These are phyloP conservation scores for Aphelenchoides bicaudatus DNA, from an alignment of 2,888 invertebrate species.

Conservation along the genomic window DNA sequence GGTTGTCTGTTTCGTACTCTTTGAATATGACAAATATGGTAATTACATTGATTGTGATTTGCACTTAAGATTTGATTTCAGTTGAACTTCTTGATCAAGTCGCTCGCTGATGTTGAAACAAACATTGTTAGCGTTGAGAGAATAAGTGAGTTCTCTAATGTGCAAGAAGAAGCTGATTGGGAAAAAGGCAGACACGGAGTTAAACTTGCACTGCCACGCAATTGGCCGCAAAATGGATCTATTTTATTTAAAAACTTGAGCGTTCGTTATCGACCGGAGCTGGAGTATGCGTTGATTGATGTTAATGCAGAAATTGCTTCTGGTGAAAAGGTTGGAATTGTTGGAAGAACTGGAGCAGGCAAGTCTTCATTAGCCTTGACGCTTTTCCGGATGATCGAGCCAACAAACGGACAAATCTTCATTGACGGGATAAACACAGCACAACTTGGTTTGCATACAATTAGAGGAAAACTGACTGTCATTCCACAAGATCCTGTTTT, in stretches of 20 bases:
- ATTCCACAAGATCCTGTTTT: slow-evolving; percentile 68
- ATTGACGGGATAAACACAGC: slow-evolving; percentile 65
- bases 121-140: slow-evolving; percentile 94
- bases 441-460: slow-evolving; percentile 76
- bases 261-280: slow-evolving; percentile 50
- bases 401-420: slow-evolving; percentile 39
- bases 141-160: slow-evolving; percentile 84
- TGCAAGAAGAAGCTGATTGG: slow-evolving; percentile 61
- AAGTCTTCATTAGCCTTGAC: slow-evolving; percentile 45
- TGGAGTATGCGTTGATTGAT: slow-evolving; percentile 78
- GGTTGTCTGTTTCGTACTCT: slow-evolving; percentile 65
- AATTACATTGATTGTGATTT: slow-evolving; percentile 30
- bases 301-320: slow-evolving; percentile 68
- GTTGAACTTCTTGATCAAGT: slow-evolving; percentile 88
- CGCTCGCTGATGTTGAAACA: slow-evolving; percentile 92
- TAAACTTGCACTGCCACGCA: slow-evolving; percentile 30
- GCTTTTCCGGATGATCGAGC: slow-evolving; percentile 51
- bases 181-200: slow-evolving; percentile 2
- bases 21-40: slow-evolving; percentile 60
- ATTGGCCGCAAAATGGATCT: slow-evolving; percentile 59
- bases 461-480: slow-evolving; percentile 78
- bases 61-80: slow-evolving; percentile 78
- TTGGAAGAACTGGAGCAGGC: slow-evolving; percentile 61
- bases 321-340: slow-evolving; percentile 72
- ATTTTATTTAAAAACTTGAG: slow-evolving; percentile 55